These are phyloP conservation scores for Halichoeres trimaculatus DNA, from an alignment of 2,113 vertebrate species.

Conservation along the genomic window DNA sequence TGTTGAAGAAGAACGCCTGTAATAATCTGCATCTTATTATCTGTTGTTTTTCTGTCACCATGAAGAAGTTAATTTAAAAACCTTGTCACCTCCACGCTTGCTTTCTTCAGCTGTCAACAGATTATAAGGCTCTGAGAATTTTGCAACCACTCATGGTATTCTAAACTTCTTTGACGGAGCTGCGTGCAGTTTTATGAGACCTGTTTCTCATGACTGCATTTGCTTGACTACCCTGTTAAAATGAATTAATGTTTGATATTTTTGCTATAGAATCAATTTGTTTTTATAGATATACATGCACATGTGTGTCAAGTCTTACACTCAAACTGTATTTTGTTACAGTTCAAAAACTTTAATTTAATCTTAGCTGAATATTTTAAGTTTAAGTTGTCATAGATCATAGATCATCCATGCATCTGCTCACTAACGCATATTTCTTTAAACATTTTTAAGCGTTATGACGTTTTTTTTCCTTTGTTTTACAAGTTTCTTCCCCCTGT, in stretches of 20 bases:
- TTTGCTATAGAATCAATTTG: neutral
- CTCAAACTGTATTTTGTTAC: too few relatives aligned
- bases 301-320: neutral
- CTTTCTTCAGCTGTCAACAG: neutral
- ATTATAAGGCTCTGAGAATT: neutral
- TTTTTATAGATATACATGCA: too few relatives aligned
- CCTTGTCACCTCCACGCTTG: neutral
- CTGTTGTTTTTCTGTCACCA: neutral
- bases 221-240: constrained; percentile 25
- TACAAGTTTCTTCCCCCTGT: neutral
- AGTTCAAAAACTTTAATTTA: too few relatives aligned
- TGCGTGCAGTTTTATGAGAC: constrained; percentile 5
- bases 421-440: neutral
- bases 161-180: neutral
- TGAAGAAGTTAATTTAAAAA: neutral
- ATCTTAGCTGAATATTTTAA: too few relatives aligned
- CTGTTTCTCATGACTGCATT: neutral
- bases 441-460: neutral
- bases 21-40: neutral
- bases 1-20: constrained; percentile 2
- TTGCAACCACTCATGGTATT: constrained; percentile 3
- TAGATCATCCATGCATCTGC: too few relatives aligned
- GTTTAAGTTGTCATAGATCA: too few relatives aligned
- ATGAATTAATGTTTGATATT: constrained; percentile 13
- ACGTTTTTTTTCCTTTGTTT: too few relatives aligned